These are phyloP conservation scores for Colletes collaris DNA, from an alignment of 2,888 invertebrate genomes.

Conservation along the genomic window DNA sequence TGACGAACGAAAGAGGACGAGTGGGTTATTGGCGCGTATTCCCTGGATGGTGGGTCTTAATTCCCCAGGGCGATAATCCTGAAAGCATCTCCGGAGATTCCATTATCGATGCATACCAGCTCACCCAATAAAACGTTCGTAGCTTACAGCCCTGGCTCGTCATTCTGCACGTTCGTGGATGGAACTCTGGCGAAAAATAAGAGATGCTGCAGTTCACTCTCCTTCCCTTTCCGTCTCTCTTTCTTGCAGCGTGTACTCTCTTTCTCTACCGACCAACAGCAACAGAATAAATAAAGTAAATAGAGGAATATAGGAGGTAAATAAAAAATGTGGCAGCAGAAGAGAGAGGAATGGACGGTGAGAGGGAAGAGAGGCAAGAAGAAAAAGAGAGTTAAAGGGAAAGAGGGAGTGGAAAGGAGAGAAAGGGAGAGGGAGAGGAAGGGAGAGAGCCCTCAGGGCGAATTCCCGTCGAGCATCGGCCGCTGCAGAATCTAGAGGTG, in stretches of 20 bases:
- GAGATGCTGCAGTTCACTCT: constrained; percentile 54
- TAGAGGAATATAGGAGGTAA: constrained; percentile 61
- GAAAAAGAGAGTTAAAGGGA: constrained; percentile 46
- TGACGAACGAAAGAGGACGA: constrained; percentile 12
- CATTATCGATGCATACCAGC: constrained; percentile 51
- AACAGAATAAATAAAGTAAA: constrained; percentile 68
- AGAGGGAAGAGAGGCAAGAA: constrained; percentile 35
- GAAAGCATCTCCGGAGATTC: constrained; percentile 36
- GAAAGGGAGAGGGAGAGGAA: constrained; percentile 39
- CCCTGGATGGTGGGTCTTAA: constrained; percentile 35
- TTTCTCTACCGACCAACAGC: constrained; percentile 54
- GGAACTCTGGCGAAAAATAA: constrained; percentile 59
- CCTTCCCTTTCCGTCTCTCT: constrained; percentile 11
- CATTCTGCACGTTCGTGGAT: constrained; percentile 54
- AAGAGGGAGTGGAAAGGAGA: constrained; percentile 38
- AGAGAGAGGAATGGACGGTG: constrained; percentile 35
- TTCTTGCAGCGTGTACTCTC: constrained; percentile 37
- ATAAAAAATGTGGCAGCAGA: constrained; percentile 61
- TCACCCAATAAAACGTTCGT: constrained; percentile 49
- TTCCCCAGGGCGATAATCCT: constrained; percentile 47
- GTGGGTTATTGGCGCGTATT: constrained; percentile 10
- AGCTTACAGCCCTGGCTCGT: constrained; percentile 68
- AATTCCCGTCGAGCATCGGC: constrained; percentile 72
- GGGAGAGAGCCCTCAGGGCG: constrained; percentile 71
- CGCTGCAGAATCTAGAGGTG: constrained; percentile 59